A percentile compares a stretch with the other conserved stretches of the same genome.
Evolutionary conservation across 92 coral and sea anemone species (phyloP).

Genomic region (Porites divaricata): DNA sequence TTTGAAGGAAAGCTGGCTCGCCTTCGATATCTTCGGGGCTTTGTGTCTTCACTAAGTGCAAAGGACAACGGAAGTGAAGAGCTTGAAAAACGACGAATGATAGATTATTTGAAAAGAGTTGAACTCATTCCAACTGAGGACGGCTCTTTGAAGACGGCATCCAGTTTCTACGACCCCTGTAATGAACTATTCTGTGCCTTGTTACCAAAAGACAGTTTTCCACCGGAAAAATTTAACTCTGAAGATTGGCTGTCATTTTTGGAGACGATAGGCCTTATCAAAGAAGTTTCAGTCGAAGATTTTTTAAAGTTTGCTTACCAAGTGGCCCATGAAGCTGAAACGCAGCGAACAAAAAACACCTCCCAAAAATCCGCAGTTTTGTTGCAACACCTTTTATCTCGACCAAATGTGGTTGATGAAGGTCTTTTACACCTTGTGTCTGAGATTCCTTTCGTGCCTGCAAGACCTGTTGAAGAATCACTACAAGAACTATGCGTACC

Average conservation of each 20-base stretch:
- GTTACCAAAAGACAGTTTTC: constrained; percentile 51
- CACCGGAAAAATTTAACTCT: constrained; percentile 50
- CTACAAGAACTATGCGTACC: constrained; percentile 44
- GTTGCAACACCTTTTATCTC: constrained; percentile 14
- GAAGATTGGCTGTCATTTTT: constrained; percentile 59
- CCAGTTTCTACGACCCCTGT: constrained; percentile 56
- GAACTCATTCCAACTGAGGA: background rate
- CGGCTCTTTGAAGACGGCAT: constrained; percentile 31
- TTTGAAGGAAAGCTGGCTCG: constrained; percentile 29
- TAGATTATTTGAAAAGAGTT: background rate
- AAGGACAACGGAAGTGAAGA: background rate
- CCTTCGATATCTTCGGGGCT: constrained; percentile 26
- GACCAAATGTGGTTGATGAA: constrained; percentile 18
- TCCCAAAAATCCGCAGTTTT: constrained; percentile 49
- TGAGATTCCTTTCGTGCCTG: constrained; percentile 48
- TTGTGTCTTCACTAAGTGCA: background rate
- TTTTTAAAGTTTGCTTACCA: constrained; percentile 53
- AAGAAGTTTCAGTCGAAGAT: constrained; percentile 37
- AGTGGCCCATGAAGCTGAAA: constrained; percentile 38
- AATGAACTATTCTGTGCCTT: constrained; percentile 45
- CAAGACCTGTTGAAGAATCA: constrained; percentile 3
- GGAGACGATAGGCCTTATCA: constrained; percentile 45
- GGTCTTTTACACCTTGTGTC: constrained; percentile 30
- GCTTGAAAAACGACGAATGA: background rate
- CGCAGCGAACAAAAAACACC: constrained; percentile 14